Percentiles rank a stretch among this genome's conserved stretches.
These are phyloP conservation scores for Solenopsis invicta DNA, from an alignment of 1,140 invertebrate species.

Conservation along the genomic window DNA sequence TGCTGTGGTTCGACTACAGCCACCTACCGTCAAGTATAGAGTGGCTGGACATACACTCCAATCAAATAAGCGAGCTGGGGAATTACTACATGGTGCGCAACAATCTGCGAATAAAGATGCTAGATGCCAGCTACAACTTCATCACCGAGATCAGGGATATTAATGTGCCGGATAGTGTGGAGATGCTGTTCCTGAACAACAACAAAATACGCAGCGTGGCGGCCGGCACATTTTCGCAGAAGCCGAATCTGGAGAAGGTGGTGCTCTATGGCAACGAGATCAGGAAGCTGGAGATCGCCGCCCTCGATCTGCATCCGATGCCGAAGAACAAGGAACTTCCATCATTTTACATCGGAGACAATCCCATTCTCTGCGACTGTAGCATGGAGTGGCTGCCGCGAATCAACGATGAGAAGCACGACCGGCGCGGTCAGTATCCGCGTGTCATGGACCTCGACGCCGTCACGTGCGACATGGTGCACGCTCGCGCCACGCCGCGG, in stretches of 20 bases:
- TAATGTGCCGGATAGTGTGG: constrained; percentile 91
- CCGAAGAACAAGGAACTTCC: constrained; percentile 90
- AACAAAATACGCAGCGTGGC: constrained; percentile 91
- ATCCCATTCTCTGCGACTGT: constrained; percentile 94
- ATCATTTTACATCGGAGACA: constrained; percentile 93
- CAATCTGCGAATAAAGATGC: constrained; percentile 90
- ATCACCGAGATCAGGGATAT: constrained; percentile 90
- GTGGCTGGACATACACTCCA: constrained; percentile 96
- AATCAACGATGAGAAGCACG: constrained; percentile 90
- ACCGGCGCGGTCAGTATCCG: constrained; percentile 93
- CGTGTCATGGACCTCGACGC: constrained; percentile 96
- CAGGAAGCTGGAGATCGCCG: constrained; percentile 90
- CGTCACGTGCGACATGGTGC: constrained; percentile 96
- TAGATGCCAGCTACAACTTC: constrained; percentile 92
- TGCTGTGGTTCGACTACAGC: constrained; percentile 96
- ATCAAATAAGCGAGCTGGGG: constrained; percentile 93
- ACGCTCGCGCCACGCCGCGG: constrained; percentile 93
- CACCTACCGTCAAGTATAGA: constrained; percentile 93
- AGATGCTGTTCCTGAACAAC: constrained; percentile 92
- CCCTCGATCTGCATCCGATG: constrained; percentile 90
- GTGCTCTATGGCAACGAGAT: constrained; percentile 93
- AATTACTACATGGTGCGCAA: constrained; percentile 90
- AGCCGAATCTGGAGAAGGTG: constrained; percentile 91
- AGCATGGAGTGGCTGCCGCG: constrained; percentile 95
- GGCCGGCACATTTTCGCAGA: constrained; percentile 91